Evolutionary conservation across 2,113 vertebrate species (phyloP).

Genomic region (Chaetodon trifascialis): DNA sequence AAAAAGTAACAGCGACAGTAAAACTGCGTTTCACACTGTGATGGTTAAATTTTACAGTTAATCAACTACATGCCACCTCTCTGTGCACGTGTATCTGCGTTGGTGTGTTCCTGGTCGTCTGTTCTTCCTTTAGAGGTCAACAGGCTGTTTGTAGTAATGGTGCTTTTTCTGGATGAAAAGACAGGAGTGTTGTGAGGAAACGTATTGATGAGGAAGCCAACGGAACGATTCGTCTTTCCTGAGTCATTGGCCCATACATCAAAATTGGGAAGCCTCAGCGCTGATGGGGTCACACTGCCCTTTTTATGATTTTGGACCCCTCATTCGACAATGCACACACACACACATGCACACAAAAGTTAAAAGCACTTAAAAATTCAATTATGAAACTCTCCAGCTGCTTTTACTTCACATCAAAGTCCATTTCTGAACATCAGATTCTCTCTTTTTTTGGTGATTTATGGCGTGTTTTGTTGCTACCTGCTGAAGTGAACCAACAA

Average conservation of each 20-base stretch:
- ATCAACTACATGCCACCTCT: too few species aligned
- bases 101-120: not conserved
- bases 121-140: constrained; percentile 25
- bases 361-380: constrained; percentile 12
- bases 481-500: not conserved
- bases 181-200: not conserved
- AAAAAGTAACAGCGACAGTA: too few species aligned
- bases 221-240: constrained; percentile 41
- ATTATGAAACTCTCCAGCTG: constrained; percentile 6
- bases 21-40: too few species aligned
- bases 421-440: not conserved
- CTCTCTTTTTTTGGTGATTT: not conserved
- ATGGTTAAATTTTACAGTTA: too few species aligned
- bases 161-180: constrained; percentile 45
- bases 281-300: constrained; percentile 56
- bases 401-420: constrained; percentile 2
- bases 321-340: not conserved
- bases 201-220: constrained; percentile 43
- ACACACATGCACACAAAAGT: constrained; percentile 6
- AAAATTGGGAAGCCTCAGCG: constrained; percentile 17
- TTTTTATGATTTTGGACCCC: constrained; percentile 34
- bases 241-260: constrained; percentile 39
- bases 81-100: not conserved
- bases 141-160: constrained; percentile 17
- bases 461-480: not conserved